Base-by-base conservation (phyloP, 2,797 vertebrate genomes). In the Philypnodon macrostomus region DNA sequence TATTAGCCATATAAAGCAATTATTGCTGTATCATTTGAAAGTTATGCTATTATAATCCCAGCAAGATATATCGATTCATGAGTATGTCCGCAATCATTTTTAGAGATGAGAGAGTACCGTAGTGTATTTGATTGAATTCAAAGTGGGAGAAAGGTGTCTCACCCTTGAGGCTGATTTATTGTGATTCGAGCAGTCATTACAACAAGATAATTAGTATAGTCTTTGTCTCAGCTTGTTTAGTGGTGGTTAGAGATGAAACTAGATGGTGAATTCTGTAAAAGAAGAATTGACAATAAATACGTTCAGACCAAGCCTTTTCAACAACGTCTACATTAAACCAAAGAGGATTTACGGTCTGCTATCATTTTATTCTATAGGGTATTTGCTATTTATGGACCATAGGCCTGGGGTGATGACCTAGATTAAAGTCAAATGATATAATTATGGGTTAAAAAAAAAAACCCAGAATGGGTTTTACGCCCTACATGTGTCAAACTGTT, bases 181-280 rank as follows among this genome's bases (percentile, higher is more conserved):
- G n/a, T 70, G 79, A 85, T 54, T 83, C 78, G 13, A 44, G 15
- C 27, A n/a, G 49, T 50, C 66, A 16, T 10, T 67, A 58, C 71
- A 80, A 63, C 65, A 69, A 47, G 0, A 71, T 63, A 57, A 5
- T 2, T 32, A 18, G 12, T 0, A 21, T 0, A 49, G 61, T 7
- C 18, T 57, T 14, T 8, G 62, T 47, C 51, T 54, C 6, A 0
- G 41, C 70, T 71, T 24, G 64, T 62, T 36, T 31, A 7, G 35
- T 11, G 8, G 18, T 34, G 24, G 17, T 10, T 37, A 19, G 14
- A 29, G 47, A 26, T 4, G 53, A 53, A 10, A 16, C 0, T 12
- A 0, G 16, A 40, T 53, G 60, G 54, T 13, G 4, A 7, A 19
- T 27, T 34, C 0, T 15, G 4, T 18, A 34, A 37, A 13, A 14